These are phyloP conservation scores for Planococcus citri DNA, from an alignment of 1,140 invertebrate genomes.

Conservation along the genomic window DNA sequence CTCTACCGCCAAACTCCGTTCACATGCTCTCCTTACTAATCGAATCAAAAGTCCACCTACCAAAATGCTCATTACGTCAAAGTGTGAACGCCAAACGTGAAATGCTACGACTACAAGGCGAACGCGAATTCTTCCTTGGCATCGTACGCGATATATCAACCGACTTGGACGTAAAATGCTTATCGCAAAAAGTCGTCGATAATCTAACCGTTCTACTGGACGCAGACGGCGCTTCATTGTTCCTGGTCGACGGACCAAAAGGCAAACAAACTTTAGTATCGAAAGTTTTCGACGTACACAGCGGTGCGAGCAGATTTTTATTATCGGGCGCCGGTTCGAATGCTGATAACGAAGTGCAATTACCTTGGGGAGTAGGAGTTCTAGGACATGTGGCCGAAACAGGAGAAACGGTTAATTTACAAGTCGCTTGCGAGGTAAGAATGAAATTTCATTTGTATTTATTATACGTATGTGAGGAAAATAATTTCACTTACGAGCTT, in stretches of 20 bases:
- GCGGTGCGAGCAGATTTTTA: slow-evolving; percentile 32
- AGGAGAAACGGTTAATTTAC: slow-evolving; percentile 41
- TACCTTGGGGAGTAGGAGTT: slow-evolving; percentile 46
- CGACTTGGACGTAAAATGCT: slow-evolving; percentile 36
- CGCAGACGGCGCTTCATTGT: slow-evolving; percentile 38
- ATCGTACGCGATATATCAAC: slow-evolving; percentile 39
- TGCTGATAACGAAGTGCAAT: slow-evolving; percentile 33
- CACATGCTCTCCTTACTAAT: slow-evolving; percentile 39
- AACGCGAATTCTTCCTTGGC: slow-evolving; percentile 37
- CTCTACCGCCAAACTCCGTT: slow-evolving; percentile 37
- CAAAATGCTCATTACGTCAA: slow-evolving; percentile 32
- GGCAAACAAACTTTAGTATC: slow-evolving; percentile 36
- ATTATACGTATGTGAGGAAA: neutral
- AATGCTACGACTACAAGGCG: slow-evolving; percentile 34
- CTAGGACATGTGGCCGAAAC: slow-evolving; percentile 47
- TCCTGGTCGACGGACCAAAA: slow-evolving; percentile 36
- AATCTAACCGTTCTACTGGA: slow-evolving; percentile 37
- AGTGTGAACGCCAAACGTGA: slow-evolving; percentile 36
- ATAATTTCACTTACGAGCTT: neutral
- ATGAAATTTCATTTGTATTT: neutral
- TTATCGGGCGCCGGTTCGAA: slow-evolving; percentile 25
- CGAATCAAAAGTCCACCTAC: slow-evolving; percentile 38
- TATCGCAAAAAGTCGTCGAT: slow-evolving; percentile 38
- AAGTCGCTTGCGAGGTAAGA: slow-evolving; percentile 36
- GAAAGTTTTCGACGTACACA: slow-evolving; percentile 36